Percentiles rank a stretch among this genome's conserved stretches.
phyloP scores from a whole-genome alignment of 2,888 invertebrate genomes.

The Myopa tessellatipennis region DNA sequence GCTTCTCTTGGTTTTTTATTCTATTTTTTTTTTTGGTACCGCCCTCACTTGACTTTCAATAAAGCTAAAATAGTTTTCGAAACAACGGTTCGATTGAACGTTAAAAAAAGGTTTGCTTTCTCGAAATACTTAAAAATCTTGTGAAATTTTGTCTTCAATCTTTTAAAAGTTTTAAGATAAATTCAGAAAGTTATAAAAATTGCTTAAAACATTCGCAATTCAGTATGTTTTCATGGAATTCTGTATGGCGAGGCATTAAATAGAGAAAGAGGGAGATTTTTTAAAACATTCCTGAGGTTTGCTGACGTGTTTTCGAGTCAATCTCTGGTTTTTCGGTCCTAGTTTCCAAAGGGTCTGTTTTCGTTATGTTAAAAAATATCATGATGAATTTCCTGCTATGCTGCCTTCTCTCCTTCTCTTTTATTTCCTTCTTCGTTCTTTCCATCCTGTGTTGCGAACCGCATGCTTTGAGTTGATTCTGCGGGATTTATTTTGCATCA shows the following conservation, averaged over 20 bases:
- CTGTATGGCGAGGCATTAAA: too few species aligned
- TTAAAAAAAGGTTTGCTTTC: neutral
- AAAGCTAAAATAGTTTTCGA: neutral
- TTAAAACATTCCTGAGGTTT: too few species aligned
- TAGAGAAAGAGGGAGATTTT: too few species aligned
- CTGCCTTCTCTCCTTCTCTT: neutral
- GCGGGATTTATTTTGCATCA: constrained; percentile 1
- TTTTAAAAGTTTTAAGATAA: too few species aligned
- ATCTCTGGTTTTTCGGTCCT: too few species aligned
- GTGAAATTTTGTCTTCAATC: too few species aligned
- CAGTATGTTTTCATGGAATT: too few species aligned
- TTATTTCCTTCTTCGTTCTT: too few species aligned
- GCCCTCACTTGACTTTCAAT: neutral
- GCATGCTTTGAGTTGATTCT: neutral
- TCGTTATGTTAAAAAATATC: neutral
- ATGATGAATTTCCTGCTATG: neutral
- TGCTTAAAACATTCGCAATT: too few species aligned
- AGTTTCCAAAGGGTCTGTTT: too few species aligned
- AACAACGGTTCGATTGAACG: neutral
- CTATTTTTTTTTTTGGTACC: neutral
- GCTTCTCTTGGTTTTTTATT: neutral
- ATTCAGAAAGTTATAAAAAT: too few species aligned
- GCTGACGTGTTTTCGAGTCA: too few species aligned
- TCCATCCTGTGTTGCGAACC: neutral
- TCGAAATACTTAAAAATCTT: neutral